Conservation (phyloP, 2,113 vertebrate species). For the Isichthys henryi region DNA sequence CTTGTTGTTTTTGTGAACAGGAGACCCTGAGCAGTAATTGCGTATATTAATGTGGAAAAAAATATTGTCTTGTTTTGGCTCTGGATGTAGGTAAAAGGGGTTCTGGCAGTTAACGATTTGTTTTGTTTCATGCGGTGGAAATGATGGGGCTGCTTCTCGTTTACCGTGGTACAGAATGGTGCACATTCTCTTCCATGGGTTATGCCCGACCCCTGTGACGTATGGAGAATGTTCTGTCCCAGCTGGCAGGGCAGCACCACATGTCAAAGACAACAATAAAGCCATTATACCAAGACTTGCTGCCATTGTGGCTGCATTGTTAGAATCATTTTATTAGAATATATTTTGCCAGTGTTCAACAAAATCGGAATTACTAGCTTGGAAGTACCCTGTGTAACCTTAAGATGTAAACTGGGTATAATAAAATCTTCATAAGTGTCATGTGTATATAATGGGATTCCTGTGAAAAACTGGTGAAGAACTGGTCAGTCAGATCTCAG, state of each 20-base stretch:
- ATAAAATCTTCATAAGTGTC: background rate
- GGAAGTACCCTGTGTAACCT: background rate
- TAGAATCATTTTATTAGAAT: background rate
- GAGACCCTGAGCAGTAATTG: background rate
- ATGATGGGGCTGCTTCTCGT: background rate
- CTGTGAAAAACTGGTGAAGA: background rate
- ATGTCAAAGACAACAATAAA: background rate
- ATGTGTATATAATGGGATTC: background rate
- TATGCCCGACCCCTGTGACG: background rate
- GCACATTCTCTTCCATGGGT: background rate
- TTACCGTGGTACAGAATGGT: background rate
- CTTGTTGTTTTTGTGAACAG: background rate
- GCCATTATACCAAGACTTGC: background rate
- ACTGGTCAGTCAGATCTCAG: background rate
- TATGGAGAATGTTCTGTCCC: background rate
- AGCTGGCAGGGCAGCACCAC: background rate
- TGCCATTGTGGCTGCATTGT: background rate
- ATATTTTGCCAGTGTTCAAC: background rate
- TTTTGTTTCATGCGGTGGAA: background rate
- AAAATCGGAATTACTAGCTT: background rate
- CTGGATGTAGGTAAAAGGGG: background rate
- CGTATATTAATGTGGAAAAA: slow-evolving; percentile 3
- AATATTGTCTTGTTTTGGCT: background rate
- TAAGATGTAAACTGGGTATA: background rate
- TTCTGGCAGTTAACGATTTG: background rate